Evolutionary conservation across 23 tunicate species (phyloP).

Genomic region (Styela plicata): DNA sequence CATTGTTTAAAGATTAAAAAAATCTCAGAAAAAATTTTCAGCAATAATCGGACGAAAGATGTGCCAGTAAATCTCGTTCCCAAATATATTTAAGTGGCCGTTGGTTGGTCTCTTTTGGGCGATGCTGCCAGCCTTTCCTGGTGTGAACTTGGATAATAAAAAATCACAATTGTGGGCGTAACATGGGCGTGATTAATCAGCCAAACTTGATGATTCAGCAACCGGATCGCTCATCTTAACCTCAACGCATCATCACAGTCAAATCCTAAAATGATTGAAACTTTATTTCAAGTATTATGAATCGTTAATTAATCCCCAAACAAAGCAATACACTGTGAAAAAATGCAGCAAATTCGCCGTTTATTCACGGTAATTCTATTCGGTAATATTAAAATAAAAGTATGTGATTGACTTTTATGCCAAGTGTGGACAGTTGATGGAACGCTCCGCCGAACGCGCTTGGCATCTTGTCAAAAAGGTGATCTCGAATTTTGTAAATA

Average conservation of each 20-base stretch:
- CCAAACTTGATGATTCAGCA: background rate
- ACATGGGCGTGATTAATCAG: no score
- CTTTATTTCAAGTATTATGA: background rate
- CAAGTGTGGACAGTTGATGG: background rate
- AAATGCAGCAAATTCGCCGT: background rate
- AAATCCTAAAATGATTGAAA: background rate
- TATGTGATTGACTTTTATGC: background rate
- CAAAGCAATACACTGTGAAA: background rate
- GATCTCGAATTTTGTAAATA: background rate
- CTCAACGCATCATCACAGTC: background rate
- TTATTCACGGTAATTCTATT: no score
- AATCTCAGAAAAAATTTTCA: no score
- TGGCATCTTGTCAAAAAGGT: background rate
- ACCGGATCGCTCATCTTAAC: background rate
- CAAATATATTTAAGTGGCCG: no score
- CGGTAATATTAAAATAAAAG: no score
- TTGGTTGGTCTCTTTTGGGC: background rate
- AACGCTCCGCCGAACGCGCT: background rate
- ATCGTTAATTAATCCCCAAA: background rate
- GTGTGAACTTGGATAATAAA: background rate
- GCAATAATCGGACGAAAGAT: no score
- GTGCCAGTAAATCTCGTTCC: no score
- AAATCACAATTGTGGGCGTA: no score
- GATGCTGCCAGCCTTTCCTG: background rate
- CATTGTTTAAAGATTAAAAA: no score